Conservation (phyloP, 2,888 invertebrate genomes). For the Mellilla xanthometata region DNA sequence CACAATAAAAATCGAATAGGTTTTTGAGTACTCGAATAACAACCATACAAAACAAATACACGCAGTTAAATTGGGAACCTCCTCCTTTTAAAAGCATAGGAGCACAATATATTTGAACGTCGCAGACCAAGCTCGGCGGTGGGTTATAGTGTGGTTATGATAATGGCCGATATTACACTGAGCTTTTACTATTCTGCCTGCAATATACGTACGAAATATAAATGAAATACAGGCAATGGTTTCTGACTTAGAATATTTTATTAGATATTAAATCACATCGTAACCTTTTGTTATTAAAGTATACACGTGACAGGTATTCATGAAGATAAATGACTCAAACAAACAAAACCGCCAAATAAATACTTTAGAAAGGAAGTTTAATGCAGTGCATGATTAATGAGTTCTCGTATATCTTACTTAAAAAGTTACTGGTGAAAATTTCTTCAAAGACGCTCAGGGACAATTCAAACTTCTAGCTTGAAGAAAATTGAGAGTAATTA, state of each 20-base stretch:
- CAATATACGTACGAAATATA: too few species aligned
- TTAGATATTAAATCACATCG: too few species aligned
- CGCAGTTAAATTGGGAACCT: not conserved
- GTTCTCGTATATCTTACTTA: conserved; percentile 6
- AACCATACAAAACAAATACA: not conserved
- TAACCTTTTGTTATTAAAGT: too few species aligned
- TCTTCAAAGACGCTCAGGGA: conserved; percentile 3
- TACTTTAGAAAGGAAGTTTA: conserved; percentile 3
- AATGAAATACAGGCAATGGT: too few species aligned
- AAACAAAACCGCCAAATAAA: not conserved
- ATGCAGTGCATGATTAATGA: conserved; percentile 13
- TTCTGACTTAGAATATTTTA: too few species aligned
- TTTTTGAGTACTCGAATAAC: too few species aligned
- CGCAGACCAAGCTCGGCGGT: too few species aligned
- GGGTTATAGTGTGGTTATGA: too few species aligned
- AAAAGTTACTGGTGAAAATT: conserved; percentile 7
- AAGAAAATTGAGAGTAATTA: conserved; percentile 12
- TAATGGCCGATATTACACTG: too few species aligned
- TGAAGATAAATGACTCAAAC: conserved; percentile 1
- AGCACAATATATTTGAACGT: not conserved
- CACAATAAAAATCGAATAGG: too few species aligned
- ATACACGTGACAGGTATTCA: not conserved
- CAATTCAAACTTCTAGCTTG: conserved; percentile 1
- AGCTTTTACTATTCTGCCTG: too few species aligned
- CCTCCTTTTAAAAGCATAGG: not conserved